phyloP scores from a whole-genome alignment of 2,113 vertebrate species.

The Ageneiosus marmoratus region DNA sequence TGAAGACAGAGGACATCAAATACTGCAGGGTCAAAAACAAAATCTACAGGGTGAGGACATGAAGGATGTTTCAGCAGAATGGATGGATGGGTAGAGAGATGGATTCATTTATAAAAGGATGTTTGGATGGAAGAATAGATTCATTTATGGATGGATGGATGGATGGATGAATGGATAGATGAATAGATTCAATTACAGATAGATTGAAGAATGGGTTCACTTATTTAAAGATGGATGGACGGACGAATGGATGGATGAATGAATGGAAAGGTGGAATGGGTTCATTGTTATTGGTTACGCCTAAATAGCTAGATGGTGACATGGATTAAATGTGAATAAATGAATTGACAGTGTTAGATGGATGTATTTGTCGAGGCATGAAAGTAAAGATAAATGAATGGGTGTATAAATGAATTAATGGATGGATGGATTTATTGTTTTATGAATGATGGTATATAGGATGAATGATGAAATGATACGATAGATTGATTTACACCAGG shows the following conservation, averaged over 20 bases:
- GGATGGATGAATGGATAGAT: neutral
- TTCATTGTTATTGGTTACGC: too few species aligned
- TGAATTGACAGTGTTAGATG: neutral
- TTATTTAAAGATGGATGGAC: neutral
- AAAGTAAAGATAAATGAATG: too few species aligned
- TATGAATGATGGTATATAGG: neutral
- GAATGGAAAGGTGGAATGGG: too few species aligned
- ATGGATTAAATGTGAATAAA: neutral
- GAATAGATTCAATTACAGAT: neutral
- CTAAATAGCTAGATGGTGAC: too few species aligned
- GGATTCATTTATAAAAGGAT: neutral
- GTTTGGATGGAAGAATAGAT: neutral
- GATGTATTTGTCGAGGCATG: neutral
- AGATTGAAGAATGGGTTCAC: neutral
- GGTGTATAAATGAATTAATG: neutral
- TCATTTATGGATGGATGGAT: neutral
- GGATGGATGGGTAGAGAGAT: neutral
- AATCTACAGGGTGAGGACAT: constrained; percentile 85
- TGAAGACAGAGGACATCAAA: constrained; percentile 83
- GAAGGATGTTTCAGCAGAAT: neutral
- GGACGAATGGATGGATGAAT: too few species aligned
- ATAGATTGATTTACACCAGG: neutral
- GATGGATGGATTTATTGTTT: neutral
- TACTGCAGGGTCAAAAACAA: constrained; percentile 92
- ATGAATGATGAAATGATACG: neutral